Evolutionary conservation across 2,113 vertebrate species (phyloP).

Genomic region (Pipa parva): DNA sequence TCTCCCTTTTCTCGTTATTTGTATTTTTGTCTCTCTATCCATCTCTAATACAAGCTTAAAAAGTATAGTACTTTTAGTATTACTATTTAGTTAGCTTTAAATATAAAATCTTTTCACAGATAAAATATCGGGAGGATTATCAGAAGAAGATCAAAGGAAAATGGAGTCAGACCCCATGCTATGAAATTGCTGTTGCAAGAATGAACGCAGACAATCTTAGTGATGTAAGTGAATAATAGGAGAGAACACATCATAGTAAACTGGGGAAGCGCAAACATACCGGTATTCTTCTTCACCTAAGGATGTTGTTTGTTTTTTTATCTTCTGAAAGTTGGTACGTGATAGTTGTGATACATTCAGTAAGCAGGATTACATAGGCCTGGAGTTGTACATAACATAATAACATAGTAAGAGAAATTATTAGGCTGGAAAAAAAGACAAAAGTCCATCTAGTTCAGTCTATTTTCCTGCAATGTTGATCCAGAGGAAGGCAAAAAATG

Average conservation of each 20-base stretch:
- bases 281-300: too few relatives aligned
- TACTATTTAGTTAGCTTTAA: neutral
- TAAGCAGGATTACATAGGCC: neutral
- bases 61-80: neutral
- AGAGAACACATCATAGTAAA: neutral
- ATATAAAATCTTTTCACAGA: conserved; percentile 54
- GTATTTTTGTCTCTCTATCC: too few relatives aligned
- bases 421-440: too few relatives aligned
- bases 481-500: too few relatives aligned
- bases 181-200: conserved; percentile 81
- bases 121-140: conserved; percentile 89
- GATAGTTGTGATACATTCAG: too few relatives aligned
- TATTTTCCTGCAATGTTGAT: too few relatives aligned
- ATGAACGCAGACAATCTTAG: conserved; percentile 90
- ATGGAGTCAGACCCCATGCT: conserved; percentile 95
- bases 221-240: conserved; percentile 61
- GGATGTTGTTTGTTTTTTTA: neutral
- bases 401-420: too few relatives aligned
- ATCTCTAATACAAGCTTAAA: too few relatives aligned
- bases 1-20: neutral
- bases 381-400: too few relatives aligned
- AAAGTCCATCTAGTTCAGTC: too few relatives aligned
- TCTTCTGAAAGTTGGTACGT: neutral
- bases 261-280: neutral
- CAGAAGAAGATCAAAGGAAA: conserved; percentile 89